Conservation (phyloP, 1,140 invertebrate genomes). For the Orius laevigatus region DNA sequence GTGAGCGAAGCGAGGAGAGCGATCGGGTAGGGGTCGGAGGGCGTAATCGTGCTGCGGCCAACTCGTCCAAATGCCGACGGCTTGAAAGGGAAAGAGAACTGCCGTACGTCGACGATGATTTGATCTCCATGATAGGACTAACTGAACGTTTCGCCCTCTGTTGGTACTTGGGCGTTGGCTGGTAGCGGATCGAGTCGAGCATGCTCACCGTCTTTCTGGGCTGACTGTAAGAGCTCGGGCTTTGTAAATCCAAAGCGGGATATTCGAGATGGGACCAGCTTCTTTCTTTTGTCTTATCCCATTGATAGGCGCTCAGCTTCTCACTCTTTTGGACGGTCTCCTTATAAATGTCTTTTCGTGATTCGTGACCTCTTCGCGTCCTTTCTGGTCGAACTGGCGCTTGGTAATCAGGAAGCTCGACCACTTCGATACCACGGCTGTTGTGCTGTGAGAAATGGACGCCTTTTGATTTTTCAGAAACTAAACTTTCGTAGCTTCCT, state of each 20-base stretch:
- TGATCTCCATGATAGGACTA: conserved; percentile 1
- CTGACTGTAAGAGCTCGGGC: neutral
- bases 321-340: too few relatives aligned
- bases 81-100: neutral
- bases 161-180: neutral
- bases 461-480: neutral
- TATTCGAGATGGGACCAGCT: conserved; percentile 4
- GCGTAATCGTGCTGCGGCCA: neutral
- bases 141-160: neutral
- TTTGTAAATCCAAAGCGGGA: conserved; percentile 1
- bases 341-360: neutral
- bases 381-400: conserved; percentile 1
- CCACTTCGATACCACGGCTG: neutral
- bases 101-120: neutral
- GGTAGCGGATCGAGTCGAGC: too few relatives aligned
- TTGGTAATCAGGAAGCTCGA: conserved; percentile 2
- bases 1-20: neutral
- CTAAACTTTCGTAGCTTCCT: neutral
- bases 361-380: neutral
- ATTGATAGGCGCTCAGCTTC: neutral
- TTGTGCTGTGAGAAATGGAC: conserved; percentile 1
- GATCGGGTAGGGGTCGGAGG: conserved; percentile 4
- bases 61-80: conserved; percentile 1
- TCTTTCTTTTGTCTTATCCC: conserved; percentile 3
- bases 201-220: too few relatives aligned